Base-by-base conservation (phyloP, 2,888 invertebrate genomes). In the Hyposoter dolosus region DNA sequence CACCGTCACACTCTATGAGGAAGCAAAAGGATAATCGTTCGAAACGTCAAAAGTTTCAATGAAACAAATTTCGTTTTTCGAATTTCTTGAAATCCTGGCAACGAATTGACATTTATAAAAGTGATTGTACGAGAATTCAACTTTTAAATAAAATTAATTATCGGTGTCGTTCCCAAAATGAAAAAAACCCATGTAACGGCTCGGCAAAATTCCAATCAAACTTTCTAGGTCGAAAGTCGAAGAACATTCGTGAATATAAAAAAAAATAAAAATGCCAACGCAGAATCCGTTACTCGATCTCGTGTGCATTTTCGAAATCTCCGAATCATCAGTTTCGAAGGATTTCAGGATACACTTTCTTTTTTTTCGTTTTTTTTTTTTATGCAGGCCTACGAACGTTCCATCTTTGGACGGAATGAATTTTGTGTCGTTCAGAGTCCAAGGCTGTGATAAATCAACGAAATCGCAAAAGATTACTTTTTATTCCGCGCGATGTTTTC, bases 211-310 rank as follows among this genome's bases (percentile, higher is more conserved):
- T 40, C 35, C 15, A 28, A 53, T 74, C 4, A 19, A 32, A 32
- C 43, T 74, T 53, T 56, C 74, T 74, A 32, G 74, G 60, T 35
- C 60, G 56, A 40, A n/a, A 66, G 40, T 40, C 19, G 40, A 66
- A 40, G 2, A 65, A 23, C 23, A 19, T 53, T 23, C 40, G n/a
- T 35, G 12, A n/a, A 19, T 19, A n/a, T 66, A 56, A 56, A 56
- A 60, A 60, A 15, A 60, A 60, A 15, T 1, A 28, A 60, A 15
- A 28, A 5, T 40, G 5, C 19, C 0, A 23, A 43, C 43, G 19
- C n/a, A n/a, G 19, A 19, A 43, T 43, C 66, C 66, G 66, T 68
- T 66, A 66, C 23, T n/a, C n/a, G 66, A 43, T 43, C 9, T 19
- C 10, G 6, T 28, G 60, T 28, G 60, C 60, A 60, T 60, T 60